Conservation (phyloP, 2,888 invertebrate species). For the Stratiomys singularior region DNA sequence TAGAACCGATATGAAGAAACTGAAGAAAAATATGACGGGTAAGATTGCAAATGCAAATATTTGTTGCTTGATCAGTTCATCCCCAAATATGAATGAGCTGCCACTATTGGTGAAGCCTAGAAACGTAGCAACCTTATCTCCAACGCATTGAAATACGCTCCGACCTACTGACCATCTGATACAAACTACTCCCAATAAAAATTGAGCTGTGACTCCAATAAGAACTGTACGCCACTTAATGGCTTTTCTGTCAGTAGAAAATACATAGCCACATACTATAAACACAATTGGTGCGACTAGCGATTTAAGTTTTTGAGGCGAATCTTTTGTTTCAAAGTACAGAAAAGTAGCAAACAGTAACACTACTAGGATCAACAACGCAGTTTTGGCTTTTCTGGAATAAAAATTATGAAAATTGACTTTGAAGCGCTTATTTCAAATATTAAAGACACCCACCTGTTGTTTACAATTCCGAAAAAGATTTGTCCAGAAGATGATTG, state of each 20-base stretch:
- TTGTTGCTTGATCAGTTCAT: conserved; percentile 69
- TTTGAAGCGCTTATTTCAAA: too few species aligned
- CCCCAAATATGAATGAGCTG: conserved; percentile 86
- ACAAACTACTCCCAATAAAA: conserved; percentile 83
- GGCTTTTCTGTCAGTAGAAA: conserved; percentile 71
- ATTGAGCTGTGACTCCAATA: conserved; percentile 84
- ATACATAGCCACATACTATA: conserved; percentile 71
- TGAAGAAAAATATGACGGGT: conserved; percentile 93
- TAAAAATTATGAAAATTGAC: too few species aligned
- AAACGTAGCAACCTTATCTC: conserved; percentile 76
- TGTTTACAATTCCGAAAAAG: not conserved
- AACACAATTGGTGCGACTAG: conserved; percentile 74
- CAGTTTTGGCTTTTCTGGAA: conserved; percentile 67
- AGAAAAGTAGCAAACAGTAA: conserved; percentile 70
- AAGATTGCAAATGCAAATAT: conserved; percentile 92
- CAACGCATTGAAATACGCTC: conserved; percentile 71
- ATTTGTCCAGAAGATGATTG: not conserved
- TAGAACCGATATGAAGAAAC: conserved; percentile 87
- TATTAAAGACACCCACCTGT: not conserved
- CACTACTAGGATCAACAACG: conserved; percentile 66
- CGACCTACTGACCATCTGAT: conserved; percentile 86
- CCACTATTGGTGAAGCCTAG: conserved; percentile 83
- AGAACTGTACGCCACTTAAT: conserved; percentile 84
- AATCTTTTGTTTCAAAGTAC: conserved; percentile 71
- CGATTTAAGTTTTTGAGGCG: conserved; percentile 74